These are phyloP conservation scores for Hydraecia micacea DNA, from an alignment of 2,888 invertebrate species.

Conservation along the genomic window DNA sequence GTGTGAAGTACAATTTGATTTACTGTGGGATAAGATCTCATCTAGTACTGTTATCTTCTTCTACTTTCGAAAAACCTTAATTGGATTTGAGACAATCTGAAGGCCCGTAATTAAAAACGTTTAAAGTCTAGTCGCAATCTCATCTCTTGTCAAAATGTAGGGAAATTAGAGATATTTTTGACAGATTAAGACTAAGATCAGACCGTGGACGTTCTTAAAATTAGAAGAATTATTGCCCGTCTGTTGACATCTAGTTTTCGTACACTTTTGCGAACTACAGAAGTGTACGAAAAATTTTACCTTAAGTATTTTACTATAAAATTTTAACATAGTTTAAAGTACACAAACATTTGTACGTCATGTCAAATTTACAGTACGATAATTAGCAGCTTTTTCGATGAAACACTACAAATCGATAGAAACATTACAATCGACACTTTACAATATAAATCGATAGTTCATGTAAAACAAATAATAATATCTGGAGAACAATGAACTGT, in stretches of 20 bases:
- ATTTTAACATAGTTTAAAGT: background rate
- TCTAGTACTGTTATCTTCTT: background rate
- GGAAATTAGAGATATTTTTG: background rate
- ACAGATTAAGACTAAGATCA: too few relatives aligned
- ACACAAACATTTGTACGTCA: background rate
- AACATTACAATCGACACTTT: too few relatives aligned
- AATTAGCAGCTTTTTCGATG: slow-evolving; percentile 20
- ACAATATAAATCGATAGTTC: slow-evolving; percentile 41
- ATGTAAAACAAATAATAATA: slow-evolving; percentile 57
- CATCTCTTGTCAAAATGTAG: background rate
- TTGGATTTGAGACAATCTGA: background rate
- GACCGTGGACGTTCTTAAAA: background rate
- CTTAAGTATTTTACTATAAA: background rate
- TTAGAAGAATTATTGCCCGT: background rate
- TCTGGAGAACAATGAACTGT: slow-evolving; percentile 53
- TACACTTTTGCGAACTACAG: background rate
- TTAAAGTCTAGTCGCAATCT: background rate
- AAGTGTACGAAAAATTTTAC: background rate
- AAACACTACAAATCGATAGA: slow-evolving; percentile 38
- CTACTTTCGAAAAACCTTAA: background rate
- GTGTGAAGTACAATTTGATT: slow-evolving; percentile 17
- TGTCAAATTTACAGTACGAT: slow-evolving; percentile 12
- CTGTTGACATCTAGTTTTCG: background rate
- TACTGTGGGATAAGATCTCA: background rate
- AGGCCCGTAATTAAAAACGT: background rate